Conservation (phyloP, 2,888 invertebrate species). For the Tholera decimalis region DNA sequence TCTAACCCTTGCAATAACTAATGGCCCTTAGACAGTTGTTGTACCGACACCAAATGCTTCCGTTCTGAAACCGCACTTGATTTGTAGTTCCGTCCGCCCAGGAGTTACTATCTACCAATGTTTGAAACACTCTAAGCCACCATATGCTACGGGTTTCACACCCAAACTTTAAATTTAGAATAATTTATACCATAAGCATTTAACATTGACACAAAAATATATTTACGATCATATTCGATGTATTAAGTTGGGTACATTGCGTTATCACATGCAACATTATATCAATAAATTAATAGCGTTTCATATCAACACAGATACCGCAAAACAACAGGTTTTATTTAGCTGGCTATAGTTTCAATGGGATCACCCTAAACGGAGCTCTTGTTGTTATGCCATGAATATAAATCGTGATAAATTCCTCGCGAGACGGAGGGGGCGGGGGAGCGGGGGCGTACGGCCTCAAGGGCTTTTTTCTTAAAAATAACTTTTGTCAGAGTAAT, state of each 20-base stretch:
- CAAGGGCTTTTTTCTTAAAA: slow-evolving; percentile 91
- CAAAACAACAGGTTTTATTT: slow-evolving; percentile 80
- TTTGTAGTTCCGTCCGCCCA: slow-evolving; percentile 85
- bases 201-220: slow-evolving; percentile 57
- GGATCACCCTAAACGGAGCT: slow-evolving; percentile 88
- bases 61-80: slow-evolving; percentile 87
- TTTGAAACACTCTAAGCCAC: slow-evolving; percentile 81
- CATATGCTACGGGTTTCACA: slow-evolving; percentile 82
- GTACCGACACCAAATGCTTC: slow-evolving; percentile 79
- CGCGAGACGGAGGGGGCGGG: slow-evolving; percentile 74
- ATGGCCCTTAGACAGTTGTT: slow-evolving; percentile 83
- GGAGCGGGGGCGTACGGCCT: slow-evolving; percentile 80
- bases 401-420: slow-evolving; percentile 93
- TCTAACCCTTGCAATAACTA: slow-evolving; percentile 78
- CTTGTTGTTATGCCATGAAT: slow-evolving; percentile 91
- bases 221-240: slow-evolving; percentile 37
- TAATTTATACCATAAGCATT: slow-evolving; percentile 65
- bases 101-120: slow-evolving; percentile 80
- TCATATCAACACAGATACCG: slow-evolving; percentile 52
- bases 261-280: slow-evolving; percentile 41
- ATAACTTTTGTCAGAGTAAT: slow-evolving; percentile 91
- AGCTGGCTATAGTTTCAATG: slow-evolving; percentile 85
- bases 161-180: slow-evolving; percentile 75
- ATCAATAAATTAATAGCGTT: slow-evolving; percentile 45
- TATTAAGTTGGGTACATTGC: slow-evolving; percentile 21